Percentiles rank a stretch among this genome's conserved stretches.
These are phyloP conservation scores for Sericinus montela DNA, from an alignment of 2,888 invertebrate species.

Conservation along the genomic window DNA sequence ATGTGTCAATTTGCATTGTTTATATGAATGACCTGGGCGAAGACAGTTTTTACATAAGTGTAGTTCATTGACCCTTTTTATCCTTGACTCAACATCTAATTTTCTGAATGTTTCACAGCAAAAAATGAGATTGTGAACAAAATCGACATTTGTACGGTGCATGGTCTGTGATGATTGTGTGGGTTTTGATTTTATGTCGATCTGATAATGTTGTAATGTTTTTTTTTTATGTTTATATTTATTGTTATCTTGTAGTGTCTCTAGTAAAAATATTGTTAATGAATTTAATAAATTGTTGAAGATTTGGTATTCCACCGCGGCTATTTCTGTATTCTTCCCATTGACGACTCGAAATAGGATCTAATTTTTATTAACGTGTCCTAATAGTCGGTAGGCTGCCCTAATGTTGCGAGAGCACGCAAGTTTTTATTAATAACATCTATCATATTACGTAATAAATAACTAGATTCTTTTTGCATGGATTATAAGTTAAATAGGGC, in stretches of 20 bases:
- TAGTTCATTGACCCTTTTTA: not conserved
- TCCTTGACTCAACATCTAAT: not conserved
- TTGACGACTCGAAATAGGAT: not conserved
- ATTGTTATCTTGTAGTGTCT: not conserved
- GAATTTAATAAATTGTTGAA: not conserved
- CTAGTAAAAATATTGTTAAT: not conserved
- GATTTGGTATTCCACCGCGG: not conserved
- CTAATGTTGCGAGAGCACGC: too few relatives aligned
- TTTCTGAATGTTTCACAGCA: not conserved
- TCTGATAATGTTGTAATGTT: not conserved
- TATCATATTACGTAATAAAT: too few relatives aligned
- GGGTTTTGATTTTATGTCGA: not conserved
- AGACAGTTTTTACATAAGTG: not conserved
- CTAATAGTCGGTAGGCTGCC: too few relatives aligned
- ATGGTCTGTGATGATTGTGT: not conserved
- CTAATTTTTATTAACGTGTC: not conserved
- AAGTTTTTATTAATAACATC: too few relatives aligned
- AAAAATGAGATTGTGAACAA: not conserved
- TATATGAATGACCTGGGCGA: not conserved
- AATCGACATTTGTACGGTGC: not conserved
- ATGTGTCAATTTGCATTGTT: not conserved
- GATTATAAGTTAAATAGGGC: too few relatives aligned
- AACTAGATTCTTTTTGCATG: too few relatives aligned
- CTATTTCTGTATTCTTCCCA: not conserved
- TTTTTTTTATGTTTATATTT: not conserved